Conservation (phyloP, 2,797 vertebrate genomes). For the Acipenser transmontanus region DNA sequence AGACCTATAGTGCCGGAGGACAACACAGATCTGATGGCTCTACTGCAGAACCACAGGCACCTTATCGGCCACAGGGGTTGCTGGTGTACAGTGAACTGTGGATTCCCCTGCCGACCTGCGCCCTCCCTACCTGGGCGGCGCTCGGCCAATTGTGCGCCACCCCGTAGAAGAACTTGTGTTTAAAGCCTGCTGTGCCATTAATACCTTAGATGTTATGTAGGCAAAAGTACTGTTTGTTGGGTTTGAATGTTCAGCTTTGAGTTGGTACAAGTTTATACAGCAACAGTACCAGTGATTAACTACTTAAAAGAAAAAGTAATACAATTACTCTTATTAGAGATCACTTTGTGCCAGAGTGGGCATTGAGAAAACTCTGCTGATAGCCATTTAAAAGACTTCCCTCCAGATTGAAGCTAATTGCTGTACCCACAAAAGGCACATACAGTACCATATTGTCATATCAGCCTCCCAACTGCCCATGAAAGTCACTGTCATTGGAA, state of each 20-base stretch:
- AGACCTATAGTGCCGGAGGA: no score
- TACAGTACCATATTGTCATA: neutral
- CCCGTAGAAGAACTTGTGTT: no score
- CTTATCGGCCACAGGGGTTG: no score
- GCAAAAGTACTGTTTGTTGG: slow-evolving; percentile 19
- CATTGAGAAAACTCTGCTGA: slow-evolving; percentile 35
- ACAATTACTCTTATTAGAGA: slow-evolving; percentile 52
- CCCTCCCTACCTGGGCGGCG: no score
- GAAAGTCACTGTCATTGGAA: no score
- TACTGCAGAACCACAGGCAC: no score
- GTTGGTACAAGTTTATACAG: slow-evolving; percentile 22
- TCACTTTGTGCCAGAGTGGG: slow-evolving; percentile 35
- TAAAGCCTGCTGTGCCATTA: slow-evolving; percentile 11
- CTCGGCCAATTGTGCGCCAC: no score
- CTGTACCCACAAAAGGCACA: slow-evolving; percentile 46
- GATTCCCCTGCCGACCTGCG: no score
- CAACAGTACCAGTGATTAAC: slow-evolving; percentile 13
- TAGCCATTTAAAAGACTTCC: slow-evolving; percentile 34
- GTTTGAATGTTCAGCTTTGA: slow-evolving; percentile 19
- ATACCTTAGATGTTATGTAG: slow-evolving; percentile 32
- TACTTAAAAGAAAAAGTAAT: slow-evolving; percentile 23
- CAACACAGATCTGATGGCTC: no score
- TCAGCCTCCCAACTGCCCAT: no score
- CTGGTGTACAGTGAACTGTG: no score
- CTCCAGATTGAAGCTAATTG: slow-evolving; percentile 14